Evolutionary conservation across 2,113 vertebrate genomes (phyloP), one percentile per base, ranked within the genome.

Genomic region (Gobiocypris rarus): DNA sequence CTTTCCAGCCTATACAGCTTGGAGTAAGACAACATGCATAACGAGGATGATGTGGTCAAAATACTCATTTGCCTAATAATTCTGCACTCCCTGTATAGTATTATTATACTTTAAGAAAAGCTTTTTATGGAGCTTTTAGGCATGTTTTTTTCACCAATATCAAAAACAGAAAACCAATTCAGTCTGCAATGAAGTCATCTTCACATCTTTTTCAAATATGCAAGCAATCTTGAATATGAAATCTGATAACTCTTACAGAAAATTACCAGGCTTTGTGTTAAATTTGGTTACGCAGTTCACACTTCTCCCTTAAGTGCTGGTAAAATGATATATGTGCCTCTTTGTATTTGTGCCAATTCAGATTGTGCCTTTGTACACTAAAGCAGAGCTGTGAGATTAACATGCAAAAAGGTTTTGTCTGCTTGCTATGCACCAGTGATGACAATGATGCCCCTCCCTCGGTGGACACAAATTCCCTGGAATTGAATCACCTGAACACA

Each of bases 401-500:
- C 90, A 93, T 91, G 88, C 90, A 82, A 86, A 92, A 90, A 90
- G 91, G 89, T 90, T 38, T 82, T 87, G 76, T 91, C 86, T 89
- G 83, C 89, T 89, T 88, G 90, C 82, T 88, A 91, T 87, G 92
- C 93, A 90, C 88, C 90, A 91, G 84, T 89, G 91, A 87, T 84
- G 28, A 83, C 90, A 91, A 91, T 92, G 92, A 92, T 89, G 90
- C 89, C 90, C 77, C 88, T 54, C 41, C 58, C 43, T 14, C 74
- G n/a, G 77, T 85, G 87, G 90, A 92, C 82, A 84, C 82, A 63
- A 91, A 89, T 89, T 91, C 92, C 89, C 89, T 45, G 71, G 89
- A 90, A 91, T 90, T 91, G 92, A 93, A 92, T 91, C 90, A 93
- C 91, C 90, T 90, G 88, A 82, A 86, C 86, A 90, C 90, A 91